Evolutionary conservation across 92 coral and sea anemone genomes (phyloP).

Genomic region (Scolanthus callimorphus): DNA sequence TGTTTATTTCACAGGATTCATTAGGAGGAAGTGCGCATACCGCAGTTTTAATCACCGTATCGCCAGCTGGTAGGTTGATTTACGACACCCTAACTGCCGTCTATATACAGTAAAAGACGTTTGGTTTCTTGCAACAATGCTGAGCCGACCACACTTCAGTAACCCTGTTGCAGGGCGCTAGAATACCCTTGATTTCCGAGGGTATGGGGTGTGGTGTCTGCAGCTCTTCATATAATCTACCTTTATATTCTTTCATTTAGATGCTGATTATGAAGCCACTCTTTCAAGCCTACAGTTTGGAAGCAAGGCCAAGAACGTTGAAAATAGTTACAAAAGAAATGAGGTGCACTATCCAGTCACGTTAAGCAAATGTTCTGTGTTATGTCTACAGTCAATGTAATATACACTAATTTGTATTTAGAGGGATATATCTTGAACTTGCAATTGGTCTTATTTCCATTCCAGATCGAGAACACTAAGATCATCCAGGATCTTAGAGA

Average conservation of each 20-base stretch:
- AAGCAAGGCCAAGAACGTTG: conserved; percentile 63
- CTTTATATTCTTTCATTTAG: conserved; percentile 41
- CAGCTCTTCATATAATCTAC: too few species aligned
- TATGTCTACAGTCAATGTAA: too few species aligned
- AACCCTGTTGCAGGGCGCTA: too few species aligned
- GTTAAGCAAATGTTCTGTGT: too few species aligned
- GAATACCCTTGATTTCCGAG: too few species aligned
- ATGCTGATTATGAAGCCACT: conserved; percentile 92
- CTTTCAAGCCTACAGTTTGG: conserved; percentile 81
- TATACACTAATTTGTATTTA: too few species aligned
- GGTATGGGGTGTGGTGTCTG: too few species aligned
- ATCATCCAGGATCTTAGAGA: conserved; percentile 91
- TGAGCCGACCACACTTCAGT: too few species aligned
- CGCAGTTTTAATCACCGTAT: conserved; percentile 76
- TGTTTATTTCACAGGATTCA: conserved; percentile 60
- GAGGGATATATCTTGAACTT: too few species aligned
- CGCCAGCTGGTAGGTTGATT: conserved; percentile 79
- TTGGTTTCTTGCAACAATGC: background rate
- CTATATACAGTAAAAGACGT: background rate
- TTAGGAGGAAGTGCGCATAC: conserved; percentile 92
- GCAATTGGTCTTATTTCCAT: too few species aligned
- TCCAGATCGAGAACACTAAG: conserved; percentile 95
- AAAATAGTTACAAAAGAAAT: conserved; percentile 73
- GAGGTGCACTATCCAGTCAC: conserved; percentile 78
- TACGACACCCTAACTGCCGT: background rate